A percentile compares a stretch with the other conserved stretches of the same genome.
phyloP scores from a whole-genome alignment of 2,797 vertebrate species.

The Anas bernieri region DNA sequence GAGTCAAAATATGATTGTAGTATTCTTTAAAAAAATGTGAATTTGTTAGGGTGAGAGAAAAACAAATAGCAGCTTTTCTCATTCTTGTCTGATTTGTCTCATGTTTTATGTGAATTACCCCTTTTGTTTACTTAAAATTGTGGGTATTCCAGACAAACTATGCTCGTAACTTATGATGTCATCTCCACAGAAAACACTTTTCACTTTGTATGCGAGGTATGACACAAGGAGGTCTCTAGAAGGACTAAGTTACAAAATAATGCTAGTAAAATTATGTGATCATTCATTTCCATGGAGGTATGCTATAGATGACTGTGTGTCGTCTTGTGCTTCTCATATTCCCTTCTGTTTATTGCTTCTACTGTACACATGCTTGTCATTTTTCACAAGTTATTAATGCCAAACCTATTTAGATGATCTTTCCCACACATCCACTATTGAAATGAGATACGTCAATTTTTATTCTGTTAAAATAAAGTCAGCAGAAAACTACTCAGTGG shows the following conservation, averaged over 20 bases:
- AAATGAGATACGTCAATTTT: not conserved
- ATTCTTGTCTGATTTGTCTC: not conserved
- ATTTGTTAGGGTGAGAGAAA: not conserved
- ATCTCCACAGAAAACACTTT: not conserved
- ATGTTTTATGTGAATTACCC: not conserved
- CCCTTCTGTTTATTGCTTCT: not conserved
- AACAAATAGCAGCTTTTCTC: not conserved
- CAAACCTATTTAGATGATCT: not conserved
- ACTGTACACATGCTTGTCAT: not conserved
- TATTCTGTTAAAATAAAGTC: not conserved
- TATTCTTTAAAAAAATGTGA: not conserved
- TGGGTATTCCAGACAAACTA: not conserved
- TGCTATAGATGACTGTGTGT: not conserved
- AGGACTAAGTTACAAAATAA: not conserved
- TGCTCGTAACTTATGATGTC: not conserved
- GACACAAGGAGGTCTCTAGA: not conserved
- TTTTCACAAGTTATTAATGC: not conserved
- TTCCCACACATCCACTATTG: not conserved
- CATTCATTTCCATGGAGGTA: not conserved
- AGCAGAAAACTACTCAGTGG: not conserved
- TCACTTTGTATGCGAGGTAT: not conserved
- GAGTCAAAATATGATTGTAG: not conserved
- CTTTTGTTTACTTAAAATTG: not conserved
- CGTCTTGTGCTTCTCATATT: not conserved
- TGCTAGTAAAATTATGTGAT: not conserved